Conservation (phyloP, 2,113 vertebrate genomes). For the Myotis brandtii region DNA sequence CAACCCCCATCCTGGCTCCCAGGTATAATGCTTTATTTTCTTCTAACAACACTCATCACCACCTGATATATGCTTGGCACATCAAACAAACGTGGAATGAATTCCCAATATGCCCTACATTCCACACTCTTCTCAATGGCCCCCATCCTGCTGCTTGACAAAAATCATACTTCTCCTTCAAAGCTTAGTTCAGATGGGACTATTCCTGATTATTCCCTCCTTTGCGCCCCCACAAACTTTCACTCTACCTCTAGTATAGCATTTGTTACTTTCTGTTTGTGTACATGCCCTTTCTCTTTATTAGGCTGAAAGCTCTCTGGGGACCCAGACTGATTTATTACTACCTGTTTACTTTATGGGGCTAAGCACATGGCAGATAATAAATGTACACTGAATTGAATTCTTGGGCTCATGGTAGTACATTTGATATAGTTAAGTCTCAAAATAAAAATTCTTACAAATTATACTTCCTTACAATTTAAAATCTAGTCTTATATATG, state of each 20-base stretch:
- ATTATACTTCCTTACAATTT: neutral
- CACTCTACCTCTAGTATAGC: neutral
- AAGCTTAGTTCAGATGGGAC: neutral
- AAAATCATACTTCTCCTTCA: neutral
- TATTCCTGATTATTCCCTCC: neutral
- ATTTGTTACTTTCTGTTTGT: neutral
- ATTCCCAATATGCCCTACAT: neutral
- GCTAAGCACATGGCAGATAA: neutral
- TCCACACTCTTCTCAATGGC: neutral
- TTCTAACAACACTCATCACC: neutral
- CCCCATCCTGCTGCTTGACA: neutral
- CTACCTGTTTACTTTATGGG: neutral
- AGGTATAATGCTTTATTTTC: neutral
- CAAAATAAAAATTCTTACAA: slow-evolving; percentile 41
- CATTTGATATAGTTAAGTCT: neutral
- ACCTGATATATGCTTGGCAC: neutral
- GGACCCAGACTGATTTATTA: neutral
- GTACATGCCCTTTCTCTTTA: neutral
- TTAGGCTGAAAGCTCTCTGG: neutral
- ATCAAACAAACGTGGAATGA: neutral
- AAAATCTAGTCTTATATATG: slow-evolving; percentile 22
- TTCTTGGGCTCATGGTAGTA: neutral
- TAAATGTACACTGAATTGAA: neutral
- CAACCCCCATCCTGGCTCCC: neutral
- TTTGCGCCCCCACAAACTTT: neutral